phyloP scores from a whole-genome alignment of 2,888 invertebrate species.

The Mycalesis mineus region DNA sequence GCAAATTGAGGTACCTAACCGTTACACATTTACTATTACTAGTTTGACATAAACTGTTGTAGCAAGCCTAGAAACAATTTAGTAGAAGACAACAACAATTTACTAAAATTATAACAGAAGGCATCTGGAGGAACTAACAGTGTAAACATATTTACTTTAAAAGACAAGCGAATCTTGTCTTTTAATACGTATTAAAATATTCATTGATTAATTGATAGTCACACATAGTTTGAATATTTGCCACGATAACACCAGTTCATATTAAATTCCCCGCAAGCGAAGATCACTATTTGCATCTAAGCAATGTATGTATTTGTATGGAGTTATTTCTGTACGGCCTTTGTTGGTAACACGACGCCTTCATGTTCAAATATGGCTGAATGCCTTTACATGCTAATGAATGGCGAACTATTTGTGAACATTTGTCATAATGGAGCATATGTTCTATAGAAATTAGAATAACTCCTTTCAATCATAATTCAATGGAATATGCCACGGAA shows the following conservation, averaged over 20 bases:
- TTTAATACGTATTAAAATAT: too few relatives aligned
- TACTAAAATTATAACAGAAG: too few relatives aligned
- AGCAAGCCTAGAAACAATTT: too few relatives aligned
- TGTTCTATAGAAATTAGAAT: slow-evolving; percentile 8
- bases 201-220: too few relatives aligned
- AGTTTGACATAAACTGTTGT: too few relatives aligned
- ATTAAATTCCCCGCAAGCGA: slow-evolving; percentile 15
- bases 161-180: too few relatives aligned
- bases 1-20: too few relatives aligned
- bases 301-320: slow-evolving; percentile 18
- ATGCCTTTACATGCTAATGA: slow-evolving; percentile 23
- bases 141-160: too few relatives aligned
- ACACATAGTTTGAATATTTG: not conserved
- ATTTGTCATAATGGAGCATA: slow-evolving; percentile 15
- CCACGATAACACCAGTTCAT: not conserved
- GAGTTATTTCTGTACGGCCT: slow-evolving; percentile 31
- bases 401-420: slow-evolving; percentile 23
- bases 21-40: too few relatives aligned
- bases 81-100: too few relatives aligned
- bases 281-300: slow-evolving; percentile 24
- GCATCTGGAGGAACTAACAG: too few relatives aligned
- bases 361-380: slow-evolving; percentile 26
- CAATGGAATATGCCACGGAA: not conserved
- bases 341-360: slow-evolving; percentile 30
- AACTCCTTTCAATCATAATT: not conserved